Base-by-base conservation (phyloP, 2,113 vertebrate genomes). In the Clupea harengus region DNA sequence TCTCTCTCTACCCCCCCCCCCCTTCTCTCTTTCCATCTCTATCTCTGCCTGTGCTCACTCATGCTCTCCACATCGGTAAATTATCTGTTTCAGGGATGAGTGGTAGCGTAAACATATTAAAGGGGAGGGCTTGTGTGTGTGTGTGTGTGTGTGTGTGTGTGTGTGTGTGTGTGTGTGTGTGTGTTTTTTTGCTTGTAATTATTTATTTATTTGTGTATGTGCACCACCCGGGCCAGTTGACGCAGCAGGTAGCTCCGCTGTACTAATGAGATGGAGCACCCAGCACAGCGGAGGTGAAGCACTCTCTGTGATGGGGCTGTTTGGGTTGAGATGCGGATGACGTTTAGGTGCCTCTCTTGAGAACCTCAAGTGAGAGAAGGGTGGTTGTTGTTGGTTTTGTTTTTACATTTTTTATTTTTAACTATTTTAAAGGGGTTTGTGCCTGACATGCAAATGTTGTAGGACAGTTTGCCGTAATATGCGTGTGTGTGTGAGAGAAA, bases 31-130 rank as follows among this genome's bases (percentile, higher is more conserved):
- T 20, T 50, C 54, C 17, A 47, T 50, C 25, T 50, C 45, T 80
- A 17, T 85, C 80, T 83, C 72, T 82, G 44, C 75, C 17, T 72
- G 80, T 83, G 64, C 81, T 85, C 72, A 72, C 45, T 87, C 18
- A 39, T 85, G 83, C 81, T 86, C 84, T 87, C 84, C 86, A 85
- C 84, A 45, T 81, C 90, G 83, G 89, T 88, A 89, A 89, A 91
- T 89, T 82, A 87, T 82, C 87, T 89, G 82, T 91, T 90, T 92
- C 90, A 89, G 85, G 86, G 86, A 88, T 89, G 89, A 90, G 46
- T 45, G 78, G 80, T 45, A 87, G 82, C 57, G 78, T 86, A 86
- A 83, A 81, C 84, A 87, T 87, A 49, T 81, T 84, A 84, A 72
- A 82, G 75, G 52, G 85, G 72, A 49, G 13, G 57, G 20, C 25